Evolutionary conservation across 2,113 vertebrate species (phyloP).

Genomic region (Atrichornis clamosus): DNA sequence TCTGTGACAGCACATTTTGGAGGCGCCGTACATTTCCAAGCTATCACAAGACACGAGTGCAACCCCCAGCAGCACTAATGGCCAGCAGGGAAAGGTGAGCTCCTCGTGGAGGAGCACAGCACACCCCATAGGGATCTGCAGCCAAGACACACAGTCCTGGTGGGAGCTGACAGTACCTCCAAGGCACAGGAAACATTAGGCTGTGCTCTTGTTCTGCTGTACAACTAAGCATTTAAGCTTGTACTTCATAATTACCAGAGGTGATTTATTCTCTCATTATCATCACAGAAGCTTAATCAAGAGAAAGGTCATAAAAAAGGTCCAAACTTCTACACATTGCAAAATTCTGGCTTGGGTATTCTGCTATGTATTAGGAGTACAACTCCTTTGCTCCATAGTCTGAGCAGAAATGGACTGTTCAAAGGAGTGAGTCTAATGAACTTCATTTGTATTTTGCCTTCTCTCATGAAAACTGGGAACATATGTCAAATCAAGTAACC

Average conservation of each 20-base stretch:
- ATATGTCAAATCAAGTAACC: slow-evolving; percentile 7
- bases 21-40: not conserved
- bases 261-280: not conserved
- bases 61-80: not conserved
- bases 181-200: not conserved
- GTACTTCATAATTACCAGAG: not conserved
- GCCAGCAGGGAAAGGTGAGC: not conserved
- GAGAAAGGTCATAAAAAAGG: not conserved
- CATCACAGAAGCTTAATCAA: slow-evolving; percentile 27
- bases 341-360: not conserved
- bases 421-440: not conserved
- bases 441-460: slow-evolving; percentile 25
- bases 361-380: not conserved
- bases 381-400: not conserved
- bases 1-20: not conserved
- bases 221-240: not conserved
- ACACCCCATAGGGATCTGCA: not conserved
- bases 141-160: not conserved
- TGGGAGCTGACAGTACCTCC: not conserved
- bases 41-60: not conserved
- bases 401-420: not conserved
- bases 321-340: not conserved
- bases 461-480: not conserved
- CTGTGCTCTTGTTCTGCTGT: not conserved
- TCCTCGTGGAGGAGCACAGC: not conserved